A percentile compares a stretch with the other conserved stretches of the same genome.
Conservation (phyloP, 2,113 vertebrate species). For the Oryzias celebensis region DNA sequence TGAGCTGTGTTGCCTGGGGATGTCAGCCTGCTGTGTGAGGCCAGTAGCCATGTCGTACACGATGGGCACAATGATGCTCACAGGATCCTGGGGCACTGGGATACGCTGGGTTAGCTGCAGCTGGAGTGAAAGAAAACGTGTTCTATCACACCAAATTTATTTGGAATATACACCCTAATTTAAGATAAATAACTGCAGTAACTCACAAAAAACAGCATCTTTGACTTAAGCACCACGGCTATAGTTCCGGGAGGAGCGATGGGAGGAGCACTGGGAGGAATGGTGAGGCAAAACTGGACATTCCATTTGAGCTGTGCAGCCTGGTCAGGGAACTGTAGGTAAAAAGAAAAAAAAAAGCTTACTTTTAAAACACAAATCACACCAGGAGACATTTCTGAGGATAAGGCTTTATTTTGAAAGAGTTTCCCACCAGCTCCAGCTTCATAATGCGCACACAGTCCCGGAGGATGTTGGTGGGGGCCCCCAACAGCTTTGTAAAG, state of each 20-base stretch:
- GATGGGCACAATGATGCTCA: slow-evolving; percentile 98
- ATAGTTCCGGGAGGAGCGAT: slow-evolving; percentile 97
- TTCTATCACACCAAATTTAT: too few relatives aligned
- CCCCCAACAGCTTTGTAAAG: slow-evolving; percentile 96
- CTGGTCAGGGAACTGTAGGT: slow-evolving; percentile 92
- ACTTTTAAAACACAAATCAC: background rate
- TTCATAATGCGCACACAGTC: slow-evolving; percentile 99
- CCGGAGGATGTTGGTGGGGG: slow-evolving; percentile 93
- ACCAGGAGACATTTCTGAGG: background rate
- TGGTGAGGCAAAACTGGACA: slow-evolving; percentile 98
- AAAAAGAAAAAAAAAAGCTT: background rate
- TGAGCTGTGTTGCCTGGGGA: slow-evolving; percentile 96
- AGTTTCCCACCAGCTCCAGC: slow-evolving; percentile 89
- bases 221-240: slow-evolving; percentile 98
- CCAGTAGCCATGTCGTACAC: slow-evolving; percentile 99
- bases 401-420: background rate
- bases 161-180: too few relatives aligned
- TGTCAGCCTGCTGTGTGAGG: slow-evolving; percentile 98
- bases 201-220: slow-evolving; percentile 99
- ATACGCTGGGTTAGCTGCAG: slow-evolving; percentile 97
- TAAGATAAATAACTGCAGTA: too few relatives aligned
- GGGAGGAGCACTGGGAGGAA: slow-evolving; percentile 95
- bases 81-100: slow-evolving; percentile 87
- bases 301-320: slow-evolving; percentile 96
- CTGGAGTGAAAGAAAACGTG: slow-evolving; percentile 68